A percentile compares a stretch with the other conserved stretches of the same genome.
These are phyloP conservation scores for Steatornis caripensis DNA, from an alignment of 2,113 vertebrate species.

Conservation along the genomic window DNA sequence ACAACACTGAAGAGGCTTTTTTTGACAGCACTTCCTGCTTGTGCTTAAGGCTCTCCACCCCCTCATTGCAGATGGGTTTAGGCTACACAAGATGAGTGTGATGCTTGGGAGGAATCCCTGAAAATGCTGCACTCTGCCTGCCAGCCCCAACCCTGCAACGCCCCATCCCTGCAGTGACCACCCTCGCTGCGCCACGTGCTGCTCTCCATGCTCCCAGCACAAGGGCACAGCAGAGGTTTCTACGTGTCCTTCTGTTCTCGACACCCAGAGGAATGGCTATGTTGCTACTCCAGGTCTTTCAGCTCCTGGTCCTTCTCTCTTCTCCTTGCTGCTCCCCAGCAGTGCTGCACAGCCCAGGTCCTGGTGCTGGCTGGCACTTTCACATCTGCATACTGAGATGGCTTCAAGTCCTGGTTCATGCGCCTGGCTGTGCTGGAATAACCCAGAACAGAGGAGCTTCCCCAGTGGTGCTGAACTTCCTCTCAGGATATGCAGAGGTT, in stretches of 20 bases:
- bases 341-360: not conserved
- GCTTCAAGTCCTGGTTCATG: not conserved
- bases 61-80: slow-evolving; percentile 34
- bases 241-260: not conserved
- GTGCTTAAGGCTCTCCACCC: slow-evolving; percentile 25
- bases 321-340: not conserved
- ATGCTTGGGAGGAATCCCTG: not conserved
- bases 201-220: not conserved
- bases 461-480: not conserved
- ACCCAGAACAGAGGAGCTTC: not conserved
- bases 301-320: not conserved
- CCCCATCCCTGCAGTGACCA: not conserved
- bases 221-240: not conserved
- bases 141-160: not conserved
- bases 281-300: not conserved
- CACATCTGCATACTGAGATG: not conserved
- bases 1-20: slow-evolving; percentile 2
- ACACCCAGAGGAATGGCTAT: not conserved
- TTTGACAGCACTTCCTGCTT: slow-evolving; percentile 34
- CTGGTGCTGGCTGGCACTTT: not conserved
- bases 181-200: rapidly evolving
- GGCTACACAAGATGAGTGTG: not conserved
- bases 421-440: not conserved
- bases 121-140: not conserved
- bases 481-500: not conserved